Conservation (phyloP, 2,888 invertebrate species). For the Idaea aversata region DNA sequence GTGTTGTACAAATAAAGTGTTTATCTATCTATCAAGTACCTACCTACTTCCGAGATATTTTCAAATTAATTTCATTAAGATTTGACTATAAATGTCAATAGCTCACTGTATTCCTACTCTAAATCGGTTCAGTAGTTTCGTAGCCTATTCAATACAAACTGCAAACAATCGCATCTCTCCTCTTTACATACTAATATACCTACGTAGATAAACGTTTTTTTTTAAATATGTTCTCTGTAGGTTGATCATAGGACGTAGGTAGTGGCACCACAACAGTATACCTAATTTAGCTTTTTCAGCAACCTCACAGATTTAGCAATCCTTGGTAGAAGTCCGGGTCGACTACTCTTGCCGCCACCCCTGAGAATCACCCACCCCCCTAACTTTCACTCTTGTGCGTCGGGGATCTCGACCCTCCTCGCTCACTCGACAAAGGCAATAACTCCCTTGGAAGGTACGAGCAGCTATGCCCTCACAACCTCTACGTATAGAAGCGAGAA, state of each 20-base stretch:
- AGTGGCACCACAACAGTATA: slow-evolving; percentile 2
- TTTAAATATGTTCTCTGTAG: too few relatives aligned
- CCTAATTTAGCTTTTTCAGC: slow-evolving; percentile 44
- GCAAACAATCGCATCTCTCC: too few relatives aligned
- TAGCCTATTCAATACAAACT: too few relatives aligned
- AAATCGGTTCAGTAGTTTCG: too few relatives aligned
- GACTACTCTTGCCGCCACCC: slow-evolving; percentile 69
- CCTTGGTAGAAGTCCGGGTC: slow-evolving; percentile 73
- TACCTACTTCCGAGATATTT: too few relatives aligned
- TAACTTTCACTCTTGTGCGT: slow-evolving; percentile 75
- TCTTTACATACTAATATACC: too few relatives aligned
- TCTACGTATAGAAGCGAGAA: slow-evolving; percentile 48
- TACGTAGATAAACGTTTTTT: too few relatives aligned
- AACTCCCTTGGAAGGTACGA: slow-evolving; percentile 41
- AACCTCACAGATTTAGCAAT: slow-evolving; percentile 69
- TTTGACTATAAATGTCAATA: too few relatives aligned
- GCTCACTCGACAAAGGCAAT: slow-evolving; percentile 52
- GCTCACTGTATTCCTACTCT: too few relatives aligned
- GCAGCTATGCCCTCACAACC: slow-evolving; percentile 40
- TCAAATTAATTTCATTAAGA: too few relatives aligned
- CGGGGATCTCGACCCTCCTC: slow-evolving; percentile 67
- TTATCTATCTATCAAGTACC: too few relatives aligned
- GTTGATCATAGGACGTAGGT: not conserved
- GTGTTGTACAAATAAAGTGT: too few relatives aligned
- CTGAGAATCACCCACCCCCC: slow-evolving; percentile 65